A percentile compares a stretch with the other conserved stretches of the same genome.
Evolutionary conservation across 2,797 vertebrate genomes (phyloP).

Genomic region (Microhierax caerulescens): DNA sequence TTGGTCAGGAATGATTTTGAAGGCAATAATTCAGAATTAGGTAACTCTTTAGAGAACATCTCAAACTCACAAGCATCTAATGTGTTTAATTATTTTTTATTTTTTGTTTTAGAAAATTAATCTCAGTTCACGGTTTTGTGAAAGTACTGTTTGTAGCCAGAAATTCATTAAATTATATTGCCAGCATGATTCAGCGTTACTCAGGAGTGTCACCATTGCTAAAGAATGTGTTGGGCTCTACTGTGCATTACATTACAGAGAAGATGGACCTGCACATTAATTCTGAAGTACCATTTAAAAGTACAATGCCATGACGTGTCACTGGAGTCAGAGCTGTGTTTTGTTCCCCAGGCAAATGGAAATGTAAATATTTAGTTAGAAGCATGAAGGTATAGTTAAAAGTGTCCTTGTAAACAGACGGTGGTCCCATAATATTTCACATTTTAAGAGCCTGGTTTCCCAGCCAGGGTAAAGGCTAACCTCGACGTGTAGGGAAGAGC

Average conservation of each 20-base stretch:
- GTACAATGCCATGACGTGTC: not conserved
- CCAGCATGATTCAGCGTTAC: constrained; percentile 7
- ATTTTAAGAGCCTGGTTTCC: not conserved
- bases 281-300: not conserved
- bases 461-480: not conserved
- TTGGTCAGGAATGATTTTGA: constrained; percentile 23
- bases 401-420: not conserved
- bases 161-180: not conserved
- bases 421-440: not conserved
- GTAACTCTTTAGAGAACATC: not conserved
- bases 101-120: not conserved
- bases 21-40: not conserved
- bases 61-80: not conserved
- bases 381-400: not conserved
- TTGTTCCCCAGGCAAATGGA: not conserved
- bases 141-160: not conserved
- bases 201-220: not conserved
- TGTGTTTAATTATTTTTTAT: not conserved
- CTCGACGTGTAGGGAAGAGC: not conserved
- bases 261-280: not conserved
- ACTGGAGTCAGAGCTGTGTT: not conserved
- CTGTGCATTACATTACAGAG: not conserved
- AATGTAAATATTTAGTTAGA: not conserved
- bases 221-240: not conserved
- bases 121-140: not conserved